phyloP scores from a whole-genome alignment of 2,888 invertebrate species.

The Matsumyia berberina region DNA sequence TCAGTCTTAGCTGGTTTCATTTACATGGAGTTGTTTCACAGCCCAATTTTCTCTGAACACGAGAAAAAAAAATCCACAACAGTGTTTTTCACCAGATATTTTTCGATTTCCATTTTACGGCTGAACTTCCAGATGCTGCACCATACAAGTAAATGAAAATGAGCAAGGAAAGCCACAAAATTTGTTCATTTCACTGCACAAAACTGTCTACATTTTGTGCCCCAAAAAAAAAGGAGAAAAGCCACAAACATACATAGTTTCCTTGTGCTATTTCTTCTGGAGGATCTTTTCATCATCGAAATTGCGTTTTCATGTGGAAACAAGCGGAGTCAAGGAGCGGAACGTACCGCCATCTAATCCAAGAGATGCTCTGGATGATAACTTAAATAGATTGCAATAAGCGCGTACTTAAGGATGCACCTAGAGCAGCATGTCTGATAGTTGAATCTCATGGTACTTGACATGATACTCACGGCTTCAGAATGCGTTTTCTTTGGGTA shows the following conservation, averaged over 20 bases:
- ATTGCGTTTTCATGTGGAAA: constrained; percentile 67
- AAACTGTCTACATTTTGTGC: constrained; percentile 17
- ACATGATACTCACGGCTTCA: constrained; percentile 39
- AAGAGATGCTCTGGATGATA: constrained; percentile 42
- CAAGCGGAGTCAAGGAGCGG: constrained; percentile 54
- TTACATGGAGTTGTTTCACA: too few species aligned
- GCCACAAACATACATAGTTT: constrained; percentile 1
- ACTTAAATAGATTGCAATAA: constrained; percentile 70
- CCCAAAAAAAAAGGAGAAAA: neutral
- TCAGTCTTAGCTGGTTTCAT: too few species aligned
- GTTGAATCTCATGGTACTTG: constrained; percentile 49
- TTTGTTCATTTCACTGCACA: constrained; percentile 5
- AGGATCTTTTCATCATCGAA: constrained; percentile 30
- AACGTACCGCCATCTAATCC: constrained; percentile 44
- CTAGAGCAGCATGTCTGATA: constrained; percentile 13
- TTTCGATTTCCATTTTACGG: neutral
- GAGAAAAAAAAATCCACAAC: neutral
- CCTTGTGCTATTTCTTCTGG: neutral
- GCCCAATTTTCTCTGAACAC: too few species aligned
- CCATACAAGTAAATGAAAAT: constrained; percentile 6
- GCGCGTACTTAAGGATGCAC: constrained; percentile 48
- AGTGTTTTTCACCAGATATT: neutral
- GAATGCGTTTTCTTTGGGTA: constrained; percentile 14
- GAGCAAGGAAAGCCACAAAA: neutral
- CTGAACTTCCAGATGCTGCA: neutral